Evolutionary conservation across 1,140 invertebrate genomes (phyloP).

Genomic region (Drosophila persimilis): DNA sequence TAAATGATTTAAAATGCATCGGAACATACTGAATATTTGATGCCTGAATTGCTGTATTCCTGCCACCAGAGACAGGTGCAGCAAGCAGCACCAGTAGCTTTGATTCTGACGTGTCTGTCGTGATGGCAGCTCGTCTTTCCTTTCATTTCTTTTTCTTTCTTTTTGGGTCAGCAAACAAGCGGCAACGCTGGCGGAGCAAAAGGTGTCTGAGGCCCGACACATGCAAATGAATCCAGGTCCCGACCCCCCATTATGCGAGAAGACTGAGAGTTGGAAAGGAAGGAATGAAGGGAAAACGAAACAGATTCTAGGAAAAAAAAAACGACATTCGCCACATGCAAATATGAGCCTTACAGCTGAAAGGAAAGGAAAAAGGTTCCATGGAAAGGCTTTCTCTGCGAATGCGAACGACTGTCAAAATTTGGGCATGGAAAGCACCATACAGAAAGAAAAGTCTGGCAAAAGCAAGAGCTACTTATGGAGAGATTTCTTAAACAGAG

Average conservation of each 20-base stretch:
- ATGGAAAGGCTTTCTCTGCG: slow-evolving; percentile 25
- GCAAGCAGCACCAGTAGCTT: slow-evolving; percentile 4
- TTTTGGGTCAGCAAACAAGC: slow-evolving; percentile 70
- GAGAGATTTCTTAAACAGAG: too few relatives aligned
- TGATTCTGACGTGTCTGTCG: slow-evolving; percentile 63
- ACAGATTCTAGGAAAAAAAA: slow-evolving; percentile 29
- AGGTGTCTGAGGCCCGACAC: slow-evolving; percentile 17
- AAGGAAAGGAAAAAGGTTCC: background rate
- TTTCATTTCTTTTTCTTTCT: slow-evolving; percentile 23
- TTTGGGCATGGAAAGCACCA: slow-evolving; percentile 14
- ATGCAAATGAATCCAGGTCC: slow-evolving; percentile 25
- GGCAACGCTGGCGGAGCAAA: slow-evolving; percentile 30
- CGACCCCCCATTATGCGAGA: slow-evolving; percentile 36
- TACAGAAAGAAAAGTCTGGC: background rate
- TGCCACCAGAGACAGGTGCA: slow-evolving; percentile 23
- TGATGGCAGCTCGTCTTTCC: slow-evolving; percentile 40
- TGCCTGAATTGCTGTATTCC: slow-evolving; percentile 54
- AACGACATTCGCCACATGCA: slow-evolving; percentile 32
- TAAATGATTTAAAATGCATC: slow-evolving; percentile 65
- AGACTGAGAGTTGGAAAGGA: slow-evolving; percentile 51
- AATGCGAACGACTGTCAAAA: slow-evolving; percentile 33
- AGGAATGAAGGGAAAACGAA: slow-evolving; percentile 24
- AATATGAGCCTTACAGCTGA: slow-evolving; percentile 29
- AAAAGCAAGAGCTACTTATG: background rate
- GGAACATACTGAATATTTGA: slow-evolving; percentile 74